Conservation (phyloP, 2,888 invertebrate genomes). For the Watsonalla cultraria region DNA sequence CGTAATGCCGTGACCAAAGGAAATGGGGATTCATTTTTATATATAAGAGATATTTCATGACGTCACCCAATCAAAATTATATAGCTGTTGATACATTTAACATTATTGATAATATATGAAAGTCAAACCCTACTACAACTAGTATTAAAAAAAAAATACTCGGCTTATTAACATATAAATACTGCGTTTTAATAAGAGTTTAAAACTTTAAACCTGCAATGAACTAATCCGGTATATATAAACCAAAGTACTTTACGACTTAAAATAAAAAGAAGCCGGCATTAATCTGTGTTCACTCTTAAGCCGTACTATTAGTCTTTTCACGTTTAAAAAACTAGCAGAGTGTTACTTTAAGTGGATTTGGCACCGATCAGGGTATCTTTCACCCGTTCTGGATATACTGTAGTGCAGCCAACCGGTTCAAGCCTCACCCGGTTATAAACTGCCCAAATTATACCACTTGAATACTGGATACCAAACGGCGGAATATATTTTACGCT, state of each 20-base stretch:
- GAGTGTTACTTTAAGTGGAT: constrained; percentile 50
- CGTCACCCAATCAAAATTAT: too few species aligned
- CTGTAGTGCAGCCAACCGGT: constrained; percentile 16
- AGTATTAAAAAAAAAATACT: too few species aligned
- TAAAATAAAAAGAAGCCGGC: constrained; percentile 19
- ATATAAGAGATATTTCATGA: too few species aligned
- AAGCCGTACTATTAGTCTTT: constrained; percentile 36
- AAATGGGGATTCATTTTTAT: too few species aligned
- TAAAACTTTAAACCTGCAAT: too few species aligned
- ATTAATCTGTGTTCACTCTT: constrained; percentile 34
- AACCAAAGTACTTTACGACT: constrained; percentile 6
- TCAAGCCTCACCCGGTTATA: constrained; percentile 14
- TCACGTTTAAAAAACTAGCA: constrained; percentile 19
- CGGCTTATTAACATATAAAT: too few species aligned
- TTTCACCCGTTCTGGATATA: constrained; percentile 26
- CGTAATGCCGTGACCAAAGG: too few species aligned
- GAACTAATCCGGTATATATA: too few species aligned
- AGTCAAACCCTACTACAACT: too few species aligned
- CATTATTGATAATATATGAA: too few species aligned
- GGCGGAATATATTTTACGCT: not conserved
- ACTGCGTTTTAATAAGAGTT: too few species aligned
- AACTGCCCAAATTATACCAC: not conserved
- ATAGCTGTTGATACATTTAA: too few species aligned
- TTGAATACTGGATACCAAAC: not conserved
- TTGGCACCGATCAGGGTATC: constrained; percentile 34